Percentiles rank a stretch among this genome's conserved stretches.
These are phyloP conservation scores for Phoebastria nigripes DNA, from an alignment of 2,797 vertebrate genomes.

Conservation along the genomic window DNA sequence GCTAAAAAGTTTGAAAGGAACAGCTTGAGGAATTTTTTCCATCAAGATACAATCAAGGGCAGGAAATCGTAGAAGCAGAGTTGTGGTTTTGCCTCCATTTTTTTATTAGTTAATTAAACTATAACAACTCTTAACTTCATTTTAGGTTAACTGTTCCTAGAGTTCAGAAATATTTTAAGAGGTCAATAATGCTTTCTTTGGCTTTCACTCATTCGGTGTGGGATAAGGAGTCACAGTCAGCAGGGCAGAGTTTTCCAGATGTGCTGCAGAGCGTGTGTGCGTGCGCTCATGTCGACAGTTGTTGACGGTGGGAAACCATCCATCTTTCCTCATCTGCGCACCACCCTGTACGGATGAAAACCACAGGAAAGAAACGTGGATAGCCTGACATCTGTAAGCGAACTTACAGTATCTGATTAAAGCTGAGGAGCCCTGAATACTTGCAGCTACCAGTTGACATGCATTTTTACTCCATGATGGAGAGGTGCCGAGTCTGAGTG, in stretches of 20 bases:
- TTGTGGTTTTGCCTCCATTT: slow-evolving; percentile 34
- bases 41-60: slow-evolving; percentile 50
- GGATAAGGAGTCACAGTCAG: background rate
- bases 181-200: slow-evolving; percentile 28
- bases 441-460: background rate
- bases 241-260: slow-evolving; percentile 6
- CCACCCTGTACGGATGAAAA: background rate
- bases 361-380: background rate
- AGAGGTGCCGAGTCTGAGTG: background rate
- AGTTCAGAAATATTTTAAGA: slow-evolving; percentile 31
- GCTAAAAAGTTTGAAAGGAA: slow-evolving; percentile 39
- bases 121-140: slow-evolving; percentile 23
- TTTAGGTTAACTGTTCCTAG: slow-evolving; percentile 32
- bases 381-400: slow-evolving; percentile 4
- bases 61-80: slow-evolving; percentile 37
- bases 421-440: background rate
- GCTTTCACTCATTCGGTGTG: background rate
- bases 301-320: background rate
- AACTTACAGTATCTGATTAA: background rate
- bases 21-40: slow-evolving; percentile 50
- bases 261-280: background rate
- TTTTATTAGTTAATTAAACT: slow-evolving; percentile 55
- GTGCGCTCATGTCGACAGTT: background rate
- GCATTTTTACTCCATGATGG: background rate
- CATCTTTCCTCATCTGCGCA: background rate